These are phyloP conservation scores for Orchesella cincta DNA, from an alignment of 1,140 invertebrate species.

Conservation along the genomic window DNA sequence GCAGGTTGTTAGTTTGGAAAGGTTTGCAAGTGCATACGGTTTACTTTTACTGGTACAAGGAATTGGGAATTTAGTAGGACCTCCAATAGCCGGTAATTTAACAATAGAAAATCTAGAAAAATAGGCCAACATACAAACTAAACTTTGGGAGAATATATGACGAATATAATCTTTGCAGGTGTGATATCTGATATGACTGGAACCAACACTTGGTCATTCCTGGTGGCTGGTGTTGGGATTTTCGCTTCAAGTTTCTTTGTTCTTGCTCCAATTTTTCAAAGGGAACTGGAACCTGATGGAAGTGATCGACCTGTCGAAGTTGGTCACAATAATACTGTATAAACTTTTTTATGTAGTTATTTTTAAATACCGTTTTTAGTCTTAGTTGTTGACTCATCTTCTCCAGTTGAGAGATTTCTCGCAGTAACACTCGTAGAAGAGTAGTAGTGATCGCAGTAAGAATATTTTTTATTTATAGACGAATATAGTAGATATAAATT, in stretches of 20 bases:
- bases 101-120: no score
- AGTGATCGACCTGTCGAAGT: not conserved
- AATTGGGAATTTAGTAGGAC: slow-evolving; percentile 81
- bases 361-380: no score
- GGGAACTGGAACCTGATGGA: not conserved
- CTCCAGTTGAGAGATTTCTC: no score
- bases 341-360: not conserved
- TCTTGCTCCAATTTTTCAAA: slow-evolving; percentile 44
- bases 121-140: no score
- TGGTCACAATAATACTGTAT: not conserved
- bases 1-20: slow-evolving; percentile 64
- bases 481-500: no score
- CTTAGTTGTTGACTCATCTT: no score
- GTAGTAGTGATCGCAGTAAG: no score
- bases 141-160: not conserved
- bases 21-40: slow-evolving; percentile 88
- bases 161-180: slow-evolving; percentile 26
- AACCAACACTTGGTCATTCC: slow-evolving; percentile 44
- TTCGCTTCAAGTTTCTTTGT: slow-evolving; percentile 49
- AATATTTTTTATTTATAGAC: no score
- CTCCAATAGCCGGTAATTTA: slow-evolving; percentile 75
- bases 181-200: slow-evolving; percentile 49
- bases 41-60: slow-evolving; percentile 83
- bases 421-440: no score
- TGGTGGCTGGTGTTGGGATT: slow-evolving; percentile 47